A percentile compares a stretch with the other conserved stretches of the same genome.
phyloP scores from a whole-genome alignment of 37 sponge, comb jelly and placozoan genomes.

The Beroe forskalii region DNA sequence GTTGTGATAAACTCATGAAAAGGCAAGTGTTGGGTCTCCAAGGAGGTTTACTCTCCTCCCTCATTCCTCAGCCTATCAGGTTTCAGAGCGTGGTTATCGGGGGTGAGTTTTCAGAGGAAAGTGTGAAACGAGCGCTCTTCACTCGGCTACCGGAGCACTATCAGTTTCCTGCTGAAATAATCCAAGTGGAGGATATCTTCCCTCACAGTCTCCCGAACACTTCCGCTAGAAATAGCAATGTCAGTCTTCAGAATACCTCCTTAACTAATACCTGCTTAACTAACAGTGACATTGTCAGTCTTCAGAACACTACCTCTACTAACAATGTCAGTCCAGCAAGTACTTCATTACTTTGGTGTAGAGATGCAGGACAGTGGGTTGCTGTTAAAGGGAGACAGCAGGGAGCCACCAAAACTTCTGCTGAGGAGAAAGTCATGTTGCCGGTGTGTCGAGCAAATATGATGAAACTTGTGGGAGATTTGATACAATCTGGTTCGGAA shows the following conservation, averaged over 20 bases:
- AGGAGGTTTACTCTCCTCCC: neutral
- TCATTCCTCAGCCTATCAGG: neutral
- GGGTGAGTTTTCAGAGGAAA: neutral
- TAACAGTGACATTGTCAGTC: neutral
- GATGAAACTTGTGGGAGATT: neutral
- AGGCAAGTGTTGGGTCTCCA: conserved; percentile 16
- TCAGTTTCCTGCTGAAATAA: neutral
- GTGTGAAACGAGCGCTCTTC: conserved; percentile 29
- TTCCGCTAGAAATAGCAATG: neutral
- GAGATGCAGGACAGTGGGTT: neutral
- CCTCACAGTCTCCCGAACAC: neutral
- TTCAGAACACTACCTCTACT: neutral
- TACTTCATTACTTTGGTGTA: conserved; percentile 1
- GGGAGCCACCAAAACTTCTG: conserved; percentile 34
- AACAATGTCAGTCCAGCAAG: neutral
- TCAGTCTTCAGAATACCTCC: too few relatives aligned
- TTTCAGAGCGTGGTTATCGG: neutral
- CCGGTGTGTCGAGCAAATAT: conserved; percentile 15
- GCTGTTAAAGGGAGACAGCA: conserved; percentile 23
- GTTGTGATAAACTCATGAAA: conserved; percentile 51
- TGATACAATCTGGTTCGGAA: neutral
- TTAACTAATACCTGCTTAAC: too few relatives aligned
- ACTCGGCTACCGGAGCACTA: neutral
- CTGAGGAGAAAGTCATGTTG: neutral
- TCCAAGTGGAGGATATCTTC: neutral